phyloP scores from a whole-genome alignment of 2,888 invertebrate genomes.

The Agrochola lota region DNA sequence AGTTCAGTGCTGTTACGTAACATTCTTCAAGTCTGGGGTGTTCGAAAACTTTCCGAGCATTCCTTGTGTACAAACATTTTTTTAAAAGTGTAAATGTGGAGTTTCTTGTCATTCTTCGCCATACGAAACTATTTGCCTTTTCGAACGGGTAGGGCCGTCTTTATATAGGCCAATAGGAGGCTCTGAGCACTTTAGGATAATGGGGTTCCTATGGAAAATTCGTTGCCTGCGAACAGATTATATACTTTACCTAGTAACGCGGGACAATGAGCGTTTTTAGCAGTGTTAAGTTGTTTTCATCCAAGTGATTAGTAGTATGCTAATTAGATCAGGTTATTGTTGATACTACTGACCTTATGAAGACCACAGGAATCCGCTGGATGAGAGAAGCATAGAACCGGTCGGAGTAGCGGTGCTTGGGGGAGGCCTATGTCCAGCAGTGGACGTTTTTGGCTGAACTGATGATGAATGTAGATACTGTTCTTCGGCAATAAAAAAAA shows the following conservation, averaged over 20 bases:
- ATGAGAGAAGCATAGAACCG: neutral
- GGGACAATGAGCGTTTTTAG: too few relatives aligned
- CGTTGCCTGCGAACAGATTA: neutral
- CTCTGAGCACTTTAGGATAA: too few relatives aligned
- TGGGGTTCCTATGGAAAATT: too few relatives aligned
- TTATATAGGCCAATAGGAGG: too few relatives aligned
- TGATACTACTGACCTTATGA: neutral
- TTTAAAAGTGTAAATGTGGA: neutral
- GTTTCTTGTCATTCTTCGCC: neutral
- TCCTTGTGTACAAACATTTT: neutral
- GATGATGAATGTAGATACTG: neutral
- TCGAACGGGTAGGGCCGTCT: neutral
- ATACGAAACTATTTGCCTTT: neutral
- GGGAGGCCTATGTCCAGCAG: too few relatives aligned
- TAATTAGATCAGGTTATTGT: neutral
- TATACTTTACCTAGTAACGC: too few relatives aligned
- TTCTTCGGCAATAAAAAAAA: neutral
- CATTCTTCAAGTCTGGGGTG: slow-evolving; percentile 1
- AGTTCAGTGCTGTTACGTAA: slow-evolving; percentile 20
- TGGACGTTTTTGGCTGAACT: neutral
- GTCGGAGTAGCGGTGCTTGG: neutral
- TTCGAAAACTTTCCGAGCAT: neutral
- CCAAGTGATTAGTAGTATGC: neutral
- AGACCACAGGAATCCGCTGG: neutral
- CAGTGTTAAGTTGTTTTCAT: too few relatives aligned